Base-by-base conservation (phyloP, 2,797 vertebrate species). In the Serranus cabrilla region DNA sequence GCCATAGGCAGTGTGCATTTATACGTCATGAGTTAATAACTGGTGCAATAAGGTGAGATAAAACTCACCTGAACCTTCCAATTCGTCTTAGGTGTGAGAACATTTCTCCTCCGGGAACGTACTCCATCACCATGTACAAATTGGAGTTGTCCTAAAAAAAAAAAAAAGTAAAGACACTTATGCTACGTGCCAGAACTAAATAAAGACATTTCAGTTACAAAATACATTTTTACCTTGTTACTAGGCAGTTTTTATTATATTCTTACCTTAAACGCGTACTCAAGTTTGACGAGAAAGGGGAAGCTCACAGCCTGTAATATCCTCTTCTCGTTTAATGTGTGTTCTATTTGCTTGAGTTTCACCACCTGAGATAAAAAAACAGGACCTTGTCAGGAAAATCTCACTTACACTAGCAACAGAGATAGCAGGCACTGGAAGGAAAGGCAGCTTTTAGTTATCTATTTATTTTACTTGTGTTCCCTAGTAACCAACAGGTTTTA, bases 61-160 rank as follows among this genome's bases (percentile, higher is more conserved):
- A 71, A 5, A 40, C 82, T 90, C 85, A 99, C 98, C 98, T 99
- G 95, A 99, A 99, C 93, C 98, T 97, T 91, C 98, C 98, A 27
- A 99, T 99, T 96, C 98, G 95, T 96, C 98, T 96, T 93, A 99
- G 95, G 93, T 99, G 98, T 90, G 98, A 99, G 93, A 99, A 99
- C 98, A 99, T 99, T 94, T 99, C 98, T 84, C 98, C 98, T 58
- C 98, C 98, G 67, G 98, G 97, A 86, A 99, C 97, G 81, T 99
- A 99, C 93, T 99, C 98, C 98, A 99, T 99, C 94, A 99, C 95
- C 98, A 99, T 99, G 94, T 99, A 99, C 96, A 99, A 97, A 95
- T 99, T 99, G 92, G 98, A 99, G 95, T 99, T 99, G 93, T 99
- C 98, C 98, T 99, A 83, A 68, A 4, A 66, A 73, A 72, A 54